phyloP scores from a whole-genome alignment of 2,888 invertebrate species.

The Disparrhopalites patrizii region DNA sequence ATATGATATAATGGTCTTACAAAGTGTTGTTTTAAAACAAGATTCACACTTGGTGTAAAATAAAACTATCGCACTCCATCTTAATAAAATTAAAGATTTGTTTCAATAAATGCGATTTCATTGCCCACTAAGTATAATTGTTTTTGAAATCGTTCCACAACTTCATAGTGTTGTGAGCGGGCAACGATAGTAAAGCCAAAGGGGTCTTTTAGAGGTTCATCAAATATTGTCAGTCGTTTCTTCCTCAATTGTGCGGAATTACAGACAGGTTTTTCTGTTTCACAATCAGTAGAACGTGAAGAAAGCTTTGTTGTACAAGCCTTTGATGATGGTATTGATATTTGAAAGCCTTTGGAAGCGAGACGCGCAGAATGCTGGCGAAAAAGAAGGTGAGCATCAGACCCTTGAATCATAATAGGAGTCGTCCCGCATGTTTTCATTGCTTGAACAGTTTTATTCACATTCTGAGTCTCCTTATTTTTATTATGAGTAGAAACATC shows the following conservation, averaged over 20 bases:
- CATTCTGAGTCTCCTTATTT: neutral
- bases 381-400: constrained; percentile 21
- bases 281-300: neutral
- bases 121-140: constrained; percentile 45
- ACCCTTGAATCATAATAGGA: constrained; percentile 21
- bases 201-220: constrained; percentile 35
- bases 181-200: constrained; percentile 41
- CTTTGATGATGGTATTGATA: neutral
- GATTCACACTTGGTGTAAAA: too few species aligned
- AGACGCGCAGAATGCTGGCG: constrained; percentile 8
- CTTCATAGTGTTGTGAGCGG: constrained; percentile 40
- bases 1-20: too few species aligned
- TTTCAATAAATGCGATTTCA: constrained; percentile 44
- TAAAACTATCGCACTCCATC: too few species aligned
- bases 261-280: neutral
- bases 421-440: neutral
- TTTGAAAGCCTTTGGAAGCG: too few species aligned
- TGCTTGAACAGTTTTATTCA: neutral
- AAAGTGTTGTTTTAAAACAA: too few species aligned
- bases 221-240: constrained; percentile 36
- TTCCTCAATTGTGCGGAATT: constrained; percentile 31
- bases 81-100: constrained; percentile 11
- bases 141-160: constrained; percentile 40
- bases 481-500: neutral
- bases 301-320: neutral